phyloP scores from a whole-genome alignment of 1,140 invertebrate genomes.

The Tribolium madens region DNA sequence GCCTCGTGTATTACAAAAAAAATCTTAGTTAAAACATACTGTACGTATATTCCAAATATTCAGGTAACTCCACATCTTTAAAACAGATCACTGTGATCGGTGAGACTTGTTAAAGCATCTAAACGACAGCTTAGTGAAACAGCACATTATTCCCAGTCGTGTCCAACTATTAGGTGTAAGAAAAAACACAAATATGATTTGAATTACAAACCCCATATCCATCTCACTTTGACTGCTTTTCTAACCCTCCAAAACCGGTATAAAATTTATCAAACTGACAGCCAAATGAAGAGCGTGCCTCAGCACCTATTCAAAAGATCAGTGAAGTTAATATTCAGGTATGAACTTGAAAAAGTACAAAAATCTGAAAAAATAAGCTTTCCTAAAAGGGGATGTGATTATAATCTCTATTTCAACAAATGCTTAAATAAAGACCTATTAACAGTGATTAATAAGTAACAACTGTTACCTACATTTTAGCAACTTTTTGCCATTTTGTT shows the following conservation, averaged over 20 bases:
- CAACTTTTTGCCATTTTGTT: too few relatives aligned
- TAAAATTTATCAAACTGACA: neutral
- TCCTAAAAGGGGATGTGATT: too few relatives aligned
- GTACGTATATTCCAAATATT: neutral
- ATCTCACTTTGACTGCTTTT: neutral
- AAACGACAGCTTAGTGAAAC: neutral
- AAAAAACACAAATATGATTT: neutral
- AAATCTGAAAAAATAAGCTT: neutral
- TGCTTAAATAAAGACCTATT: too few relatives aligned
- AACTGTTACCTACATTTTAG: too few relatives aligned
- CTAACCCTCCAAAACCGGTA: neutral
- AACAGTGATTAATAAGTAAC: too few relatives aligned
- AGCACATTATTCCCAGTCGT: neutral
- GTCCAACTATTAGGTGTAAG: neutral
- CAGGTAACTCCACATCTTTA: neutral
- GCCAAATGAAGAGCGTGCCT: neutral
- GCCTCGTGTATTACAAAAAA: too few relatives aligned
- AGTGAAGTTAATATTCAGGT: neutral
- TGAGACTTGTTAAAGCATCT: neutral
- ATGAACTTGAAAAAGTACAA: neutral
- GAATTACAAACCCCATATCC: neutral
- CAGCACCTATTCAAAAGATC: neutral
- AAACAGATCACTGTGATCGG: neutral
- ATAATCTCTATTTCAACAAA: too few relatives aligned
- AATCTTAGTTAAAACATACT: too few relatives aligned